Percentiles rank a stretch among this genome's conserved stretches.
phyloP scores from a whole-genome alignment of 2,797 vertebrate genomes.

The Sphenopsis melanotis region DNA sequence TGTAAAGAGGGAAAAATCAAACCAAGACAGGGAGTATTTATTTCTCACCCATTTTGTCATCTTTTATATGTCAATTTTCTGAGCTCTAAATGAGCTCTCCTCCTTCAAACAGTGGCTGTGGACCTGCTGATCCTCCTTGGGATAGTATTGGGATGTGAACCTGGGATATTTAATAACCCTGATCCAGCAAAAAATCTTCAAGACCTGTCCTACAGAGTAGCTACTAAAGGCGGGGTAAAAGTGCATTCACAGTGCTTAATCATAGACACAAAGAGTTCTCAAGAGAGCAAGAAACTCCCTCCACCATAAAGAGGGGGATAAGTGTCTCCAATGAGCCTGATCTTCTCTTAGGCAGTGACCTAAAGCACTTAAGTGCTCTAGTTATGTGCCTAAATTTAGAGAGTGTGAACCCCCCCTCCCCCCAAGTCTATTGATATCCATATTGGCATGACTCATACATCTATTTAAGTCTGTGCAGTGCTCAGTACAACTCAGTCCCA shows the following conservation, averaged over 20 bases:
- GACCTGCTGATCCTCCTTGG: not conserved
- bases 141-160: not conserved
- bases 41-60: not conserved
- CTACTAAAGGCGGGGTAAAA: rapidly evolving
- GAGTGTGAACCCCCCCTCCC: not conserved
- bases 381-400: not conserved
- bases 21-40: not conserved
- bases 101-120: not conserved
- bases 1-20: not conserved
- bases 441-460: not conserved
- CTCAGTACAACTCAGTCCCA: not conserved
- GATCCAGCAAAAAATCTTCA: not conserved
- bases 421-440: not conserved
- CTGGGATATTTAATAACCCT: not conserved
- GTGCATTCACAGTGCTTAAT: not conserved
- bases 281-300: not conserved
- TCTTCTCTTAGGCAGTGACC: not conserved
- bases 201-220: not conserved
- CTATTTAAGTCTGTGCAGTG: not conserved
- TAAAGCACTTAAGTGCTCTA: not conserved
- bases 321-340: not conserved
- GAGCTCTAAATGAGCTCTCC: not conserved
- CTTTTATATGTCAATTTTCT: not conserved
- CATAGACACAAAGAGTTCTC: not conserved
- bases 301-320: not conserved